Evolutionary conservation across 23 tunicate species (phyloP).

Genomic region (Trididemnum clinides): DNA sequence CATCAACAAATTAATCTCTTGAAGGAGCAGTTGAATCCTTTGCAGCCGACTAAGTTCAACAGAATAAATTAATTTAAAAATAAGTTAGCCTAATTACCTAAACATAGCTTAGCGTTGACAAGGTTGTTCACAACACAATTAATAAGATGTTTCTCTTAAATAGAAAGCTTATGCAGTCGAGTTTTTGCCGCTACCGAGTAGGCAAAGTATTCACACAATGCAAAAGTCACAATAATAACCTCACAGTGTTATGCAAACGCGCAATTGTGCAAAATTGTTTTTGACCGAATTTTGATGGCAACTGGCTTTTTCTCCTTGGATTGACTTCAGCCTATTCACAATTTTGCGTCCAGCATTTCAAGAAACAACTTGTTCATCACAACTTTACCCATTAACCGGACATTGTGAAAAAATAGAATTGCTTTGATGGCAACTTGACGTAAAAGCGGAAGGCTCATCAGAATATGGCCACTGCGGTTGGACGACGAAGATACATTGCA

Average conservation of each 20-base stretch:
- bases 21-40: too few species aligned
- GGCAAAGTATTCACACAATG: too few species aligned
- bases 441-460: conserved; percentile 74
- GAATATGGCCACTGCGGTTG: conserved; percentile 64
- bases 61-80: too few species aligned
- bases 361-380: conserved; percentile 76
- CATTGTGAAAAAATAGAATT: conserved; percentile 66
- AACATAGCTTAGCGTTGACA: too few species aligned
- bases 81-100: too few species aligned
- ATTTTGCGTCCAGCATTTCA: conserved; percentile 92
- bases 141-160: too few species aligned
- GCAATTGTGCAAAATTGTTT: not conserved
- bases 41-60: too few species aligned
- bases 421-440: conserved; percentile 78
- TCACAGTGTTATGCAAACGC: not conserved
- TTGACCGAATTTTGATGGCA: not conserved
- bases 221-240: too few species aligned
- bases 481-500: conserved; percentile 20
- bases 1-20: too few species aligned
- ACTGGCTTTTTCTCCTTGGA: not conserved
- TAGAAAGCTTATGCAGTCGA: too few species aligned
- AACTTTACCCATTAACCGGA: conserved; percentile 70
- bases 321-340: conserved; percentile 18
- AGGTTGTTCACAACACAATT: too few species aligned
- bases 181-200: too few species aligned